A percentile compares a stretch with the other conserved stretches of the same genome.
Conservation (phyloP, 2,797 vertebrate genomes). For the Vireo griseus region DNA sequence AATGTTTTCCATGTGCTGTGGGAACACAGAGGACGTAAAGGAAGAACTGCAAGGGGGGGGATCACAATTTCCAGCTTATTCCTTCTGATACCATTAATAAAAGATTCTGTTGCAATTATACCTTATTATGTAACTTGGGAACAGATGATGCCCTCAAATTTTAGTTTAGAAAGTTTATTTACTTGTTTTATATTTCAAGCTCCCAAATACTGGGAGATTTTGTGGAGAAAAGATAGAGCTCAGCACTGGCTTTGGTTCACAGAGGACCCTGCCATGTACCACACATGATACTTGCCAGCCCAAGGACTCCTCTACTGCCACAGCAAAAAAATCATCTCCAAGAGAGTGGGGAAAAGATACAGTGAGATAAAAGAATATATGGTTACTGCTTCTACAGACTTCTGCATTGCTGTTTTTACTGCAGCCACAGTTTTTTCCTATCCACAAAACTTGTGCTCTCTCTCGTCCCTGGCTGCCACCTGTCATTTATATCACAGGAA, state of each 20-base stretch:
- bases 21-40: background rate
- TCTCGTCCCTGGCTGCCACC: background rate
- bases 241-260: background rate
- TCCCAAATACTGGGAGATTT: background rate
- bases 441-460: background rate
- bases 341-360: background rate
- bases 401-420: background rate
- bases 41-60: rapidly evolving
- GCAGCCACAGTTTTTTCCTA: background rate
- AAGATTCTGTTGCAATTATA: background rate
- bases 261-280: rapidly evolving
- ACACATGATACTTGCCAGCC: background rate
- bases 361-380: background rate
- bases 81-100: background rate
- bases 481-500: background rate
- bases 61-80: background rate
- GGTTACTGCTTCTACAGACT: background rate
- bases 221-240: background rate
- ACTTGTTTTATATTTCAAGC: background rate
- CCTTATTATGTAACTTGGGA: background rate
- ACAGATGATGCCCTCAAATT: background rate
- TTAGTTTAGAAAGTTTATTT: background rate
- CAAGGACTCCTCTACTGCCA: background rate
- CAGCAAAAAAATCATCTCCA: background rate
- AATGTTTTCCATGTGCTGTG: background rate